A percentile compares a stretch with the other conserved stretches of the same genome.
Evolutionary conservation across 1,140 invertebrate genomes (phyloP).

Genomic region (Drosophila funebris): DNA sequence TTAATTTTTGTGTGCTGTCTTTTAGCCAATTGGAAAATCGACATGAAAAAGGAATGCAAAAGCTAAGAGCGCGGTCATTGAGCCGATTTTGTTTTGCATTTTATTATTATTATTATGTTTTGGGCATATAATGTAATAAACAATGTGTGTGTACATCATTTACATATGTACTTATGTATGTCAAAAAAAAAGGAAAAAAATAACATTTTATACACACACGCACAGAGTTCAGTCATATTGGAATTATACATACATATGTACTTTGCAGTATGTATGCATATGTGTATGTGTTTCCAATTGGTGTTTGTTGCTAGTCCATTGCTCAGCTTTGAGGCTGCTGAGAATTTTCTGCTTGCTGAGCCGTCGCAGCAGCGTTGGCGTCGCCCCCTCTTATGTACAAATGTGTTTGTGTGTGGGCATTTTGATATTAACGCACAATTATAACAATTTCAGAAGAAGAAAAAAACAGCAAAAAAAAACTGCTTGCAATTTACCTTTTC

Average conservation of each 20-base stretch:
- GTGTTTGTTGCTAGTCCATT: slow-evolving; percentile 64
- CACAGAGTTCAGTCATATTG: slow-evolving; percentile 57
- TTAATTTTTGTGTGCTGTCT: slow-evolving; percentile 29
- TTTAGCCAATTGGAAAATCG: slow-evolving; percentile 39
- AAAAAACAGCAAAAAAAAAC: slow-evolving; percentile 51
- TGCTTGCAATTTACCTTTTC: slow-evolving; percentile 74
- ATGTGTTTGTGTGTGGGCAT: slow-evolving; percentile 24
- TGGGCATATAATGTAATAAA: slow-evolving; percentile 20
- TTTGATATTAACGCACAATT: slow-evolving; percentile 55
- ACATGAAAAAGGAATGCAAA: slow-evolving; percentile 31
- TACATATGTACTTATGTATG: slow-evolving; percentile 22
- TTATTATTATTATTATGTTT: slow-evolving; percentile 17
- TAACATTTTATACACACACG: slow-evolving; percentile 59
- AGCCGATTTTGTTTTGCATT: slow-evolving; percentile 30
- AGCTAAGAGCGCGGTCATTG: slow-evolving; percentile 36
- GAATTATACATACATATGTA: slow-evolving; percentile 54
- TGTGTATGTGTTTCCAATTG: slow-evolving; percentile 63
- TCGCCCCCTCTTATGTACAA: slow-evolving; percentile 33
- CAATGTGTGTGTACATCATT: slow-evolving; percentile 44
- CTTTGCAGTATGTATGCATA: slow-evolving; percentile 28
- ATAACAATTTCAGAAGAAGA: slow-evolving; percentile 28
- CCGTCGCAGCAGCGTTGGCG: slow-evolving; percentile 36
- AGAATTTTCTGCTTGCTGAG: slow-evolving; percentile 39
- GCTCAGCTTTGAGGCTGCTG: slow-evolving; percentile 49
- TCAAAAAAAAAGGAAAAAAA: slow-evolving; percentile 44